Conservation (phyloP, 1,140 invertebrate genomes). For the Formica exsecta region DNA sequence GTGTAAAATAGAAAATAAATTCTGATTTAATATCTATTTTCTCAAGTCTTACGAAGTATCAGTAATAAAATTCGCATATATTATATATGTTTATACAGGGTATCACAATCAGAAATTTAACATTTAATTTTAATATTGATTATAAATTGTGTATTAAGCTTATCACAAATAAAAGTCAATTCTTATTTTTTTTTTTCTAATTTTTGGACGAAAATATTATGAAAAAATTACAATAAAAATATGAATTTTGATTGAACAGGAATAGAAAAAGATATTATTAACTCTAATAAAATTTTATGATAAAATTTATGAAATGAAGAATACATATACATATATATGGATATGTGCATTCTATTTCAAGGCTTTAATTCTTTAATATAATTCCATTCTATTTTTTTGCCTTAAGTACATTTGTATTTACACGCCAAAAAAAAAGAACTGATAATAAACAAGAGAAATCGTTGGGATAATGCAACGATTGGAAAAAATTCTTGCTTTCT, state of each 20-base stretch:
- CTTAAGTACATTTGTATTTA: constrained; percentile 11
- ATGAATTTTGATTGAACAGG: background rate
- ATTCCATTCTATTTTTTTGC: constrained; percentile 8
- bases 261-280: background rate
- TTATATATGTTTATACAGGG: background rate
- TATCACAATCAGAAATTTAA: background rate
- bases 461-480: background rate
- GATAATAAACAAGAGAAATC: background rate
- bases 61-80: constrained; percentile 32
- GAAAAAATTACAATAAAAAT: background rate
- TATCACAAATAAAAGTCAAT: background rate
- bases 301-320: background rate
- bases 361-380: background rate
- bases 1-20: constrained; percentile 1
- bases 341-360: background rate
- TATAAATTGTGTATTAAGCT: background rate
- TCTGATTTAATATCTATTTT: constrained; percentile 20
- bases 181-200: background rate
- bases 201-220: background rate
- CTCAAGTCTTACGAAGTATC: background rate
- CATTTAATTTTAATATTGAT: background rate
- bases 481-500: constrained; percentile 13
- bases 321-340: too few species aligned
- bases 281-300: background rate
- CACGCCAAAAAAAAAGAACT: constrained; percentile 15